Evolutionary conservation across 2,113 vertebrate species (phyloP).

Genomic region (Cricetomys ansorgei): DNA sequence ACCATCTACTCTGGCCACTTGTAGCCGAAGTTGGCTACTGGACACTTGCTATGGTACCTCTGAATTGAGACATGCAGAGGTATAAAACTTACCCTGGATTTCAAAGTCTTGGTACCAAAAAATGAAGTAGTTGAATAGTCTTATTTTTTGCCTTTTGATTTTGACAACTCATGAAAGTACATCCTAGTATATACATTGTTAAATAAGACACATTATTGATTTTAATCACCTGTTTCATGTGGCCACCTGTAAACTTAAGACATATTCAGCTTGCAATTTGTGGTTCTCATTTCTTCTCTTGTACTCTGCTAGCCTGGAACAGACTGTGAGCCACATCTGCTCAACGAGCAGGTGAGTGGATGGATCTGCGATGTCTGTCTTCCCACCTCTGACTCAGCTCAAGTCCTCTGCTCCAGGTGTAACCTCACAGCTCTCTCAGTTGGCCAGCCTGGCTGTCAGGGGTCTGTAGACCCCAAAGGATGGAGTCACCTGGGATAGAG

Average conservation of each 20-base stretch:
- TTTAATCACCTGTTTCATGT: not conserved
- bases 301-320: not conserved
- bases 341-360: not conserved
- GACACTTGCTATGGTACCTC: not conserved
- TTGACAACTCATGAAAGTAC: not conserved
- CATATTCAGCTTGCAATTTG: not conserved
- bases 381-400: not conserved
- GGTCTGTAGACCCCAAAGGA: not conserved
- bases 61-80: not conserved
- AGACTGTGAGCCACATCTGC: not conserved
- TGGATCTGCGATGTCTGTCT: too few relatives aligned
- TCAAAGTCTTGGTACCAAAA: not conserved
- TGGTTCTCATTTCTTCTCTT: not conserved
- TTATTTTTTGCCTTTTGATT: slow-evolving; percentile 34
- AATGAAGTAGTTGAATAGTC: not conserved
- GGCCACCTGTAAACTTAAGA: not conserved
- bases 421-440: not conserved
- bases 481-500: not conserved
- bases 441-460: not conserved
- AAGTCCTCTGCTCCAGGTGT: not conserved
- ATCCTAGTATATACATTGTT: not conserved
- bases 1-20: not conserved
- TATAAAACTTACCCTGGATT: not conserved
- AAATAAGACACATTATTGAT: slow-evolving; percentile 20
- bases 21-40: not conserved